Evolutionary conservation across 1,140 invertebrate genomes (phyloP), one percentile per base, ranked within the genome.

Genomic region (Drosophila ficusphila): DNA sequence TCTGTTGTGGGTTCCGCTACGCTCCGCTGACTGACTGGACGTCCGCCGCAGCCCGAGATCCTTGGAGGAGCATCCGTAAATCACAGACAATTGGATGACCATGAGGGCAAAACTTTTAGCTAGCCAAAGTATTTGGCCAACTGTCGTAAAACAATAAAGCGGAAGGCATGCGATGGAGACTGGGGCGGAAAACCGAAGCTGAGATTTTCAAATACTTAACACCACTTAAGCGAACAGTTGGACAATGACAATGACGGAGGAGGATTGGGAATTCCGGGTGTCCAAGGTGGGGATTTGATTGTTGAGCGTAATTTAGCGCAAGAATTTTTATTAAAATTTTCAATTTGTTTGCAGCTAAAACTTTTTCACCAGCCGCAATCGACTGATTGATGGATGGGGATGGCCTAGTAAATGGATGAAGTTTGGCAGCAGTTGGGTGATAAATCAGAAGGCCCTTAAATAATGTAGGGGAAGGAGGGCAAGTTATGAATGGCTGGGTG

Each of bases 251-350:
- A 68, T 48, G 76, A 68, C 44, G 67, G 65, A 23, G 56, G 14
- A 16, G 44, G n/a, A 46, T 21, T 54, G 19, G 33, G 29, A 62
- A 73, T 65, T 38, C 51, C 53, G 4, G 25, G 11, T 8, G 42
- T 14, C 9, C 14, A 38, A 49, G 44, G 61, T 68, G 61, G 64
- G 39, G 48, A 34, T 53, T 65, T 77, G 73, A 77, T 71, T 86
- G 70, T 46, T 53, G 41, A 76, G 76, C 76, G 76, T 81, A 73
- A 86, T 83, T 83, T 83, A 83, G 81, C 82, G 62, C 67, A 88
- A 77, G 81, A 88, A 86, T 86, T 86, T 86, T 86, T 86, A 88
- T 88, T 86, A 88, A 86, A 86, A 86, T 81, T 86, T 72, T 42
- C 72, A 51, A 76, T 76, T 86, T 60, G 76, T 61, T 85, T 69